Percentiles rank a stretch among this genome's conserved stretches.
These are phyloP conservation scores for Antedon mediterranea DNA, from an alignment of 53 echinoderm and acorn worm species.

Conservation along the genomic window DNA sequence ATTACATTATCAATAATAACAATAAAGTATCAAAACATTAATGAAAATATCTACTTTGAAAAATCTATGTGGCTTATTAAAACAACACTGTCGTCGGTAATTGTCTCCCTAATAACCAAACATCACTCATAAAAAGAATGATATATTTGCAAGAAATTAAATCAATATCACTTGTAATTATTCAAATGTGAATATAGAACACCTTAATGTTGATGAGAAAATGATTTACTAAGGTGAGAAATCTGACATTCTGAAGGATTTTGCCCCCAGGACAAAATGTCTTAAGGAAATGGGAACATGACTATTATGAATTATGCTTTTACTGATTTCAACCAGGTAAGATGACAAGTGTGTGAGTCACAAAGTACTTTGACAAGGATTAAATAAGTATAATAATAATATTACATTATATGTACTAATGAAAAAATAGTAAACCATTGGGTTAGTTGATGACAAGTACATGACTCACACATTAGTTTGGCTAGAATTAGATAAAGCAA, in stretches of 20 bases:
- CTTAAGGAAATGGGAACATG: background rate
- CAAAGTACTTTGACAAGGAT: background rate
- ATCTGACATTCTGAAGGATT: background rate
- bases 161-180: background rate
- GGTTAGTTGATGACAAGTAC: too few relatives aligned
- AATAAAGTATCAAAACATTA: too few relatives aligned
- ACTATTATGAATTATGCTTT: background rate
- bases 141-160: background rate
- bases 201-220: background rate
- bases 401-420: too few relatives aligned
- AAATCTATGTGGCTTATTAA: background rate
- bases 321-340: background rate
- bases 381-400: background rate
- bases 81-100: background rate
- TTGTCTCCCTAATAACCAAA: background rate
- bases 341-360: background rate
- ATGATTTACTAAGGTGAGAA: background rate
- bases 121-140: background rate
- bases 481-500: too few relatives aligned
- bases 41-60: background rate
- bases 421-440: too few relatives aligned
- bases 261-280: background rate
- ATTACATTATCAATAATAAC: too few relatives aligned
- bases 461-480: too few relatives aligned
- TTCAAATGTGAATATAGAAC: background rate